Evolutionary conservation across 2,797 vertebrate genomes (phyloP).

Genomic region (Leptoclinus maculatus): DNA sequence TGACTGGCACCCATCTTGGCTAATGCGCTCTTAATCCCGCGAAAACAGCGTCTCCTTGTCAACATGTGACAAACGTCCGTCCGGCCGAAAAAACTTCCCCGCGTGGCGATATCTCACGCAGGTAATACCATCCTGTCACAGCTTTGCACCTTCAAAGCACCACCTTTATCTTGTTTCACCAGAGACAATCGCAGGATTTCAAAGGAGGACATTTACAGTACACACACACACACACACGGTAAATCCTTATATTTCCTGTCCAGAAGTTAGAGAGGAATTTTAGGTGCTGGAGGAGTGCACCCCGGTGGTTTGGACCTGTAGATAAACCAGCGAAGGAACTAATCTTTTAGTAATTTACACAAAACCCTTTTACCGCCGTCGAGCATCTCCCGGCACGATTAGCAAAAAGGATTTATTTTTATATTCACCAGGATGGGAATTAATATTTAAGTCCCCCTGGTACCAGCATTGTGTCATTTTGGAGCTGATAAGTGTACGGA

Average conservation of each 20-base stretch:
- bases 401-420: conserved; percentile 84
- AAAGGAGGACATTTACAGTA: conserved; percentile 58
- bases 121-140: conserved; percentile 70
- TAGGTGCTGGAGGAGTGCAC: conserved; percentile 73
- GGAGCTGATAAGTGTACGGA: conserved; percentile 81
- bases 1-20: conserved; percentile 70
- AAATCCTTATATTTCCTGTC: conserved; percentile 61
- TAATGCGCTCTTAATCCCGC: conserved; percentile 78
- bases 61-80: conserved; percentile 64
- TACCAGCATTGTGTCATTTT: conserved; percentile 80
- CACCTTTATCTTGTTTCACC: conserved; percentile 74
- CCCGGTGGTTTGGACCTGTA: conserved; percentile 75
- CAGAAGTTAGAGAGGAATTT: conserved; percentile 71
- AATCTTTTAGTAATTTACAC: conserved; percentile 87
- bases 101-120: conserved; percentile 38
- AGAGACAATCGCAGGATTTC: conserved; percentile 81
- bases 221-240: neutral
- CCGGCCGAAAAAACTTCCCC: conserved; percentile 61
- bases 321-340: conserved; percentile 81
- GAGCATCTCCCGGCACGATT: conserved; percentile 82
- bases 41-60: conserved; percentile 46
- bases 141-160: conserved; percentile 76
- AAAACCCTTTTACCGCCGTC: conserved; percentile 81
- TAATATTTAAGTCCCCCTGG: conserved; percentile 82
- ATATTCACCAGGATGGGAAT: conserved; percentile 83